phyloP scores from a whole-genome alignment of 2,888 invertebrate species.

The Gastracanthus pulcherrimus region DNA sequence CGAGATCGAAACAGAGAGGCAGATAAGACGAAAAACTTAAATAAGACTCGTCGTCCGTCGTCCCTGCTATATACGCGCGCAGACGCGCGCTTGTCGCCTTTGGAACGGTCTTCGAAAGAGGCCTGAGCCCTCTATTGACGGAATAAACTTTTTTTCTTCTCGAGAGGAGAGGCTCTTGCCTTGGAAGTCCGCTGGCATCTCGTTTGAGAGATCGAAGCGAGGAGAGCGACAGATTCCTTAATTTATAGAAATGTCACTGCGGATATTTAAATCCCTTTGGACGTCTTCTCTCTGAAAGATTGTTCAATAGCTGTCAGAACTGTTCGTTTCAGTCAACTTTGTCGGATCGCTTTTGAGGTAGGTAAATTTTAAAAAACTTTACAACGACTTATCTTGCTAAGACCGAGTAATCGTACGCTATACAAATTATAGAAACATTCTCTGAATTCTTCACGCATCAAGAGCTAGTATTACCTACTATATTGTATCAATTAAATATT shows the following conservation, averaged over 20 bases:
- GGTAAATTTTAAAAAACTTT: background rate
- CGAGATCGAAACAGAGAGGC: constrained; percentile 13
- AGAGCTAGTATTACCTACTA: no score
- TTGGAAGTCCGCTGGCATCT: background rate
- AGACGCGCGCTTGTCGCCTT: background rate
- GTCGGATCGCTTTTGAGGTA: background rate
- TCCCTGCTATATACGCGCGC: no score
- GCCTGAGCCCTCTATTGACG: constrained; percentile 15
- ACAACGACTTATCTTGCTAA: background rate
- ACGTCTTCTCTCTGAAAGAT: background rate
- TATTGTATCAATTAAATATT: no score
- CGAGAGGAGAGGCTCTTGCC: background rate
- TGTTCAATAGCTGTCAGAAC: background rate
- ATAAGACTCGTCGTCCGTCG: no score
- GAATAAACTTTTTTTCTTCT: constrained; percentile 39
- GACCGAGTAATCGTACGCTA: background rate
- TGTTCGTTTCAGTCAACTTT: background rate
- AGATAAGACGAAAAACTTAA: constrained; percentile 46
- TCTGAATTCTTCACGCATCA: no score
- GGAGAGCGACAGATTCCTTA: constrained; percentile 21
- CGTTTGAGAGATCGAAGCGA: constrained; percentile 5
- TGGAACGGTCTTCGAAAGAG: background rate
- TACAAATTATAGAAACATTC: background rate
- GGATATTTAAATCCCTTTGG: background rate
- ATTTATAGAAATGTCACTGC: constrained; percentile 28